Evolutionary conservation across 1,140 invertebrate genomes (phyloP), one percentile per base, ranked within the genome.

Genomic region (Drosophila oshimai): DNA sequence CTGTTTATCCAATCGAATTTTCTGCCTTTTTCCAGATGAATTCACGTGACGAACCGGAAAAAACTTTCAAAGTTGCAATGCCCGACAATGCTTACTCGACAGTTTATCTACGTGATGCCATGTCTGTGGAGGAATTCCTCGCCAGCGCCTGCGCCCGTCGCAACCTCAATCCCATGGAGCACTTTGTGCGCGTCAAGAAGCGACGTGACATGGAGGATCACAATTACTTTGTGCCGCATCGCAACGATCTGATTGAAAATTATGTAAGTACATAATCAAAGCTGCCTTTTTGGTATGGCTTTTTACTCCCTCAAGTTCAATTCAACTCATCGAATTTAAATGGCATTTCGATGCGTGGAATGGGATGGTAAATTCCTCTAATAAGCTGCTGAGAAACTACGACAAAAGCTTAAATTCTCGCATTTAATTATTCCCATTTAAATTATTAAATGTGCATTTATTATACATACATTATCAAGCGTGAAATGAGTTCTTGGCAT

Each of bases 41-140:
- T 58, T 96, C 95, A 6, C 93, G 95, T 54, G 96, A 97, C 70
- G 96, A 98, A 73, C 92, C 93, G 47, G 96, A 98, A 87, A 97
- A 97, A 90, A 93, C 93, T 29, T 96, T 97, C 60, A 97, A 97
- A 92, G 96, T 99, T 81, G 95, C 95, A 36, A 94, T 98, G 73
- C 98, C 97, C 39, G 97, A 98, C 90, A 92, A 93, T 68, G 93
- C 92, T 53, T 94, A 95, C 58, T 96, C 96, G 39, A 95, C 95
- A 33, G 96, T 98, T 74, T 95, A 95, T 90, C 93, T 98, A 77
- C 94, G 96, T 89, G 96, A 98, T 79, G 94, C 94, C 37, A 98
- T 98, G 96, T 96, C 96, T 24, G 97, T 99, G 7, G 97, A 98
- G 90, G 98, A 99, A 92, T 97, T 99, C 90, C 93, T 99, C 45